A percentile compares a stretch with the other conserved stretches of the same genome.
Conservation (phyloP, 2,888 invertebrate genomes). For the Hirtodrosophila cameraria region DNA sequence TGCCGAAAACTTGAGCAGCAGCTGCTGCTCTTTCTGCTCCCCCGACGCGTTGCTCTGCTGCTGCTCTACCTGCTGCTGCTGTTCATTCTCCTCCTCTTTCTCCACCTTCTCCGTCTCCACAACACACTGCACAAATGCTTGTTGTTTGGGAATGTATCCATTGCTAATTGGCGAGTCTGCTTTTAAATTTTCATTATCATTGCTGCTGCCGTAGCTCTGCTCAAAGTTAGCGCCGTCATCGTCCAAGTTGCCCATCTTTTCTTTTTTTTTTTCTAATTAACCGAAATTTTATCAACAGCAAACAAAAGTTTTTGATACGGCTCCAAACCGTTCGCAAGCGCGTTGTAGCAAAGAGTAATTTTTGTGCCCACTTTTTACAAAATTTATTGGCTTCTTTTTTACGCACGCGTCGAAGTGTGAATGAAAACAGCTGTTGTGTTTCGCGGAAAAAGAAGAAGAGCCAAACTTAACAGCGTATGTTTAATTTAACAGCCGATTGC, state of each 20-base stretch:
- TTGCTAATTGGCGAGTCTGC: conserved; percentile 52
- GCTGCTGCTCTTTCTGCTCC: conserved; percentile 30
- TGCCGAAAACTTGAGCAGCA: conserved; percentile 69
- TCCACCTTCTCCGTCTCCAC: not conserved
- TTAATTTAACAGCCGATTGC: too few species aligned
- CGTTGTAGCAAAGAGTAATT: conserved; percentile 41
- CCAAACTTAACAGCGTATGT: too few species aligned
- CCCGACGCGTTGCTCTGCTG: not conserved
- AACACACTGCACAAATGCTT: not conserved
- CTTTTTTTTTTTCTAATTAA: conserved; percentile 21
- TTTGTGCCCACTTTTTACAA: too few species aligned
- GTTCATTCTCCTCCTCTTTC: not conserved
- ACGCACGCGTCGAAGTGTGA: too few species aligned
- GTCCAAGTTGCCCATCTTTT: conserved; percentile 63
- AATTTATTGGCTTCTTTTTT: too few species aligned
- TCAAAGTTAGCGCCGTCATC: conserved; percentile 48
- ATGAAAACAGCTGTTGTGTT: too few species aligned
- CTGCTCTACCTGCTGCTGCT: not conserved
- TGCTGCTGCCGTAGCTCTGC: conserved; percentile 24
- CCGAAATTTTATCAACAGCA: conserved; percentile 17
- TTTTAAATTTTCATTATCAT: too few species aligned
- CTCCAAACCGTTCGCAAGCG: conserved; percentile 31
- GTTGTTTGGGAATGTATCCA: conserved; percentile 46
- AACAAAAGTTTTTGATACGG: conserved; percentile 3
- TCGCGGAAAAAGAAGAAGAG: too few species aligned